Percentiles rank a stretch among this genome's conserved stretches.
Evolutionary conservation across 30 jellyfish, hydroid and myxozoan genomes (phyloP).

Genomic region (Phacellophora camtschatica): DNA sequence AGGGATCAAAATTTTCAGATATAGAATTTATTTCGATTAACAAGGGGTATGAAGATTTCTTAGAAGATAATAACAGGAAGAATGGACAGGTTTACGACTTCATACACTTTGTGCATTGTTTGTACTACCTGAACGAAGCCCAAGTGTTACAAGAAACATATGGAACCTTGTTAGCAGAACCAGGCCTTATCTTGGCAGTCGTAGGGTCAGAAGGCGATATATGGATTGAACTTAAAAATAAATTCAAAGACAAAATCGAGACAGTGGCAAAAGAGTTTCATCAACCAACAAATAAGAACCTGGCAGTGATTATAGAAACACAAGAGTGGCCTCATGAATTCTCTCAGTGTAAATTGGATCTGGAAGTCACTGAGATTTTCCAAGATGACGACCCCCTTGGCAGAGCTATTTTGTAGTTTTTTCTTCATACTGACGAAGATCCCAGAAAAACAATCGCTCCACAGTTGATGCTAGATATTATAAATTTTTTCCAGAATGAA

Average conservation of each 20-base stretch:
- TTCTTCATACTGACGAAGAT: neutral
- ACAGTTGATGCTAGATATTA: neutral
- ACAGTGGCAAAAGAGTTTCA: neutral
- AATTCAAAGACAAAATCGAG: neutral
- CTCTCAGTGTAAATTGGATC: neutral
- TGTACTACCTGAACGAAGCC: neutral
- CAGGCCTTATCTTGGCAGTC: neutral
- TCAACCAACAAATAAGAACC: neutral
- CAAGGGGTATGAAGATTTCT: neutral
- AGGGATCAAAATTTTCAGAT: neutral
- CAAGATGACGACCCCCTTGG: neutral
- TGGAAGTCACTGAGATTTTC: neutral
- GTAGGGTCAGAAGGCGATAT: conserved; percentile 3
- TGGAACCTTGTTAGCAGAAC: neutral
- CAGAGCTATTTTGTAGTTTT: neutral
- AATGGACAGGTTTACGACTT: neutral
- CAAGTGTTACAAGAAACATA: neutral
- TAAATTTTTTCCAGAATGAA: neutral
- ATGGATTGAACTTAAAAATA: neutral
- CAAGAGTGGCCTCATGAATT: neutral
- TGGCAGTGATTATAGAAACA: neutral
- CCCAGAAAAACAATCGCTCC: neutral
- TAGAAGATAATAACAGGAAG: neutral
- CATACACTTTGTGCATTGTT: neutral
- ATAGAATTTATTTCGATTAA: conserved; percentile 2